Base-by-base conservation (phyloP, 1,140 invertebrate genomes). In the Sesamia nonagrioides region DNA sequence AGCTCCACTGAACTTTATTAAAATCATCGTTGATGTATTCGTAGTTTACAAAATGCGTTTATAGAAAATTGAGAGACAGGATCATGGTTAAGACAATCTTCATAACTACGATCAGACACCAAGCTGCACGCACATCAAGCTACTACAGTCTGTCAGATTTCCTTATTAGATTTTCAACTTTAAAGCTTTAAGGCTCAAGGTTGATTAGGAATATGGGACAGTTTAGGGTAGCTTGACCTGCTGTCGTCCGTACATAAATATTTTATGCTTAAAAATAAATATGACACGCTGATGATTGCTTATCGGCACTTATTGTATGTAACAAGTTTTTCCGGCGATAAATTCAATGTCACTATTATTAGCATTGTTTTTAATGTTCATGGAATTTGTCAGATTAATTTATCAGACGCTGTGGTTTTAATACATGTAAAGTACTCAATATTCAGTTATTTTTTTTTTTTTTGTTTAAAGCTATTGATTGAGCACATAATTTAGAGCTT, bases 341-440 rank as follows among this genome's bases (percentile, higher is more conserved):
- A 86, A 58, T 83, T 83, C 83, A 86, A 84, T 86, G 85, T 83
- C 80, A 78, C 75, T 73, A 58, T n/a, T 72, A 54, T 56, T 40
- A 58, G 1, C 21, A n/a, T 45, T 45, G 18, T 58, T 73, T 73
- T 68, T n/a, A 68, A n/a, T 68, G 40, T 68, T 50, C 13, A 42
- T 40, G 7, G 17, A 35, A 40, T 63, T 18, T 17, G 60, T 42
- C 35, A 63, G 35, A 42, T 42, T 13, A 48, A 5, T 48, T 58
- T 33, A 58, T 7, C 15, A 58, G 5, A 15, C 56, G 33, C 15
- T 13, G 21, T 15, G 21, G 21, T 58, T 58, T 58, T 63, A 40
- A 42, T 37, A 18, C 37, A 33, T 4, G 54, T 58, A 27, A 4
- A 21, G 7, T 58, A 58, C 7, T n/a, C n/a, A n/a, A n/a, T n/a